A percentile compares a stretch with the other conserved stretches of the same genome.
phyloP scores from a whole-genome alignment of 1,140 invertebrate species.

The Ceratosolen fusciceps region DNA sequence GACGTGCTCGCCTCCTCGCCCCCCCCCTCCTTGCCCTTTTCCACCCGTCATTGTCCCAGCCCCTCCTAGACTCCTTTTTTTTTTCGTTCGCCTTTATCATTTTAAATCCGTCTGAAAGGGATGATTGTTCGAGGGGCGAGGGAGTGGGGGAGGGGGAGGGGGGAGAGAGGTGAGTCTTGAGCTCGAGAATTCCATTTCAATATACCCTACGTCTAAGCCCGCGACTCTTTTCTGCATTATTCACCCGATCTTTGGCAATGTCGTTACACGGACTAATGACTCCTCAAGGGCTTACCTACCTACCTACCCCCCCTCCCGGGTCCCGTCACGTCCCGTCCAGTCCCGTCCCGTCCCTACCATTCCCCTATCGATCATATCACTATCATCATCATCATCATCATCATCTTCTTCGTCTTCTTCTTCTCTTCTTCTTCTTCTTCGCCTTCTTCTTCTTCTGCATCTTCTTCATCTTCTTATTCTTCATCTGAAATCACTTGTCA shows the following conservation, averaged over 20 bases:
- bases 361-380: too few relatives aligned
- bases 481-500: too few relatives aligned
- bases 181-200: conserved; percentile 40
- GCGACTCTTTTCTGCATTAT: conserved; percentile 35
- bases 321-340: too few relatives aligned
- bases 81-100: background rate
- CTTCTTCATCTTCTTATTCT: too few relatives aligned
- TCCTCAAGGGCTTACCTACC: background rate
- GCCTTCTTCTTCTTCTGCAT: too few relatives aligned
- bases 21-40: too few relatives aligned
- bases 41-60: too few relatives aligned
- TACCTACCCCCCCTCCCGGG: too few relatives aligned
- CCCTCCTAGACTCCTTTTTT: background rate
- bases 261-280: background rate
- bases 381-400: too few relatives aligned
- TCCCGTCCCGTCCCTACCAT: too few relatives aligned
- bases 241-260: conserved; percentile 22
- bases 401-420: too few relatives aligned
- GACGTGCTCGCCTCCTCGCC: background rate
- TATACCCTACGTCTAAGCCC: conserved; percentile 28
- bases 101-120: conserved; percentile 33
- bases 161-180: conserved; percentile 8
- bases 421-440: too few relatives aligned
- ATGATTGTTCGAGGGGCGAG: background rate
- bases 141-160: background rate